Evolutionary conservation across 1,140 invertebrate species (phyloP).

Genomic region (Drosophila grimshawi): DNA sequence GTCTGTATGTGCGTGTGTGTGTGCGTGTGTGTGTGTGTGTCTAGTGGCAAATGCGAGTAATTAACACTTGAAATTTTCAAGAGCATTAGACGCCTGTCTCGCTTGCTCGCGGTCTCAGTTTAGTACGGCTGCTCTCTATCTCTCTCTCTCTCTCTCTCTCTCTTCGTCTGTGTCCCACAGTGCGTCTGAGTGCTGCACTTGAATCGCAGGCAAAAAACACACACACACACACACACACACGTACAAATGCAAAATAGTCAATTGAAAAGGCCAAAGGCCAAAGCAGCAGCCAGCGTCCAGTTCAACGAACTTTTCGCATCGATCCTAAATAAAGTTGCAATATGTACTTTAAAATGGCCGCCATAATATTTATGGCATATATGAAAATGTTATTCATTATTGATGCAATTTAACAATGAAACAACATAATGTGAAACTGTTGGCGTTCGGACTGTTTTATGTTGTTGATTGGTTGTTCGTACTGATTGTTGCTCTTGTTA

Average conservation of each 20-base stretch:
- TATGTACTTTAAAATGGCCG: slow-evolving; percentile 64
- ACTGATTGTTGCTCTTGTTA: slow-evolving; percentile 19
- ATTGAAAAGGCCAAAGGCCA: slow-evolving; percentile 52
- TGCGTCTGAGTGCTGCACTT: slow-evolving; percentile 68
- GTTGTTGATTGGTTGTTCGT: slow-evolving; percentile 43
- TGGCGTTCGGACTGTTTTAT: slow-evolving; percentile 22
- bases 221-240: slow-evolving; percentile 8
- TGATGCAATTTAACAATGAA: slow-evolving; percentile 36
- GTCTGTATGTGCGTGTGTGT: slow-evolving; percentile 9
- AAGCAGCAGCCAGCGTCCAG: slow-evolving; percentile 36
- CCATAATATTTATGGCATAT: slow-evolving; percentile 60
- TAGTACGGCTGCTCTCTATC: slow-evolving; percentile 2
- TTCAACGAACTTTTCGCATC: slow-evolving; percentile 70
- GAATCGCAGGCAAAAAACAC: slow-evolving; percentile 33
- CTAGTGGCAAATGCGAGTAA: slow-evolving; percentile 64
- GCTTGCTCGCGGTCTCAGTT: slow-evolving; percentile 21
- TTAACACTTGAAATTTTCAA: slow-evolving; percentile 78
- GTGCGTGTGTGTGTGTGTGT: slow-evolving; percentile 38
- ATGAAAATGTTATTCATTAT: slow-evolving; percentile 37
- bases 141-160: slow-evolving; percentile 2
- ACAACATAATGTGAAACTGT: slow-evolving; percentile 20
- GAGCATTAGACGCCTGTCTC: slow-evolving; percentile 63
- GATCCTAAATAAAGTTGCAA: slow-evolving; percentile 40
- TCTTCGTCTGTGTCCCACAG: slow-evolving; percentile 14
- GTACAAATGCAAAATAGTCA: slow-evolving; percentile 59